Evolutionary conservation across 2,888 invertebrate species (phyloP), one percentile per base, ranked within the genome.

Genomic region (Alviniconcha strummeri): DNA sequence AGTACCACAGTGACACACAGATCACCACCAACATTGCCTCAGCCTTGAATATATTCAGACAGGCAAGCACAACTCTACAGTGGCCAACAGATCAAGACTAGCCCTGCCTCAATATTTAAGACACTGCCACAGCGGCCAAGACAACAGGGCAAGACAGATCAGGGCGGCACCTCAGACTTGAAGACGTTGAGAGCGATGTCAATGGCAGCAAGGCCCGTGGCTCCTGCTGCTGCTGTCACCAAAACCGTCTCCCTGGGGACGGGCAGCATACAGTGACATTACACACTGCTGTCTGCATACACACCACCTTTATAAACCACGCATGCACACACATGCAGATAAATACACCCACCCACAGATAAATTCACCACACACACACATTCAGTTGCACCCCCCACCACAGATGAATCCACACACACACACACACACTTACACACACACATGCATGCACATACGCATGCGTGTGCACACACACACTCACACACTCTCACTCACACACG

Each of bases 151-250:
- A n/a, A 15, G 11, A 36, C 36, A 36, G 36, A 36, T 36, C 36
- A 36, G 36, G 36, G 36, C 36, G 3, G 36, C 83, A 96, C 96
- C 94, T 96, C 95, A 57, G 96, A 95, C 91, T 95, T 95, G 90
- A 95, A 96, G 79, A 96, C 95, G 92, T 96, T 96, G 15, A 95
- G 95, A 74, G 96, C 96, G 76, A 96, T 94, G 93, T 96, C 96
- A 52, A 96, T 95, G 74, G 96, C 95, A 83, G 96, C 96, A 76
- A 96, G 92, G 19, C 94, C 94, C 76, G 95, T 93, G 13, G 96
- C 95, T 52, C 96, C 96, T 80, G 95, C 94, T 11, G 96, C 96
- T 67, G 96, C 95, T 75, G 96, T 95, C 69, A 96, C 94, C 15
- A 96, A 91, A n/a, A 96, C 95, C 78, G 94, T 94, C 85, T 95